Conservation (phyloP, 2,113 vertebrate species). For the Anolis sagrei region DNA sequence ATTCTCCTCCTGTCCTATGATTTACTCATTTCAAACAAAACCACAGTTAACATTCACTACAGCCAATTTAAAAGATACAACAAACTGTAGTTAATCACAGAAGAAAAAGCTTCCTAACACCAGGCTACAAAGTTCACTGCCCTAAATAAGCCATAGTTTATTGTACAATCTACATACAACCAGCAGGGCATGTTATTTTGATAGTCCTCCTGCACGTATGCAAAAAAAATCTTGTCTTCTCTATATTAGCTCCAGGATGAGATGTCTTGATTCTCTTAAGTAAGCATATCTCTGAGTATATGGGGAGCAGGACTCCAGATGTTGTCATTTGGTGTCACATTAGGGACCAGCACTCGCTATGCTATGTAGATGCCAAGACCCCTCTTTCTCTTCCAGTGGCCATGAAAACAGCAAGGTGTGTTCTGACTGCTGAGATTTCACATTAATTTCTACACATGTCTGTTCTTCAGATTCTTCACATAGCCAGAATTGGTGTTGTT, state of each 20-base stretch:
- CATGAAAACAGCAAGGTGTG: conserved; percentile 39
- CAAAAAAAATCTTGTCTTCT: background rate
- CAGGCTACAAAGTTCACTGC: background rate
- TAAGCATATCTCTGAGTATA: background rate
- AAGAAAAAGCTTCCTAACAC: background rate
- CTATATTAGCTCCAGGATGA: background rate
- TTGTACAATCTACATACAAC: background rate
- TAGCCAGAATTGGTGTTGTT: conserved; percentile 34
- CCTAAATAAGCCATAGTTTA: background rate
- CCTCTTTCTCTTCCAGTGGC: conserved; percentile 53
- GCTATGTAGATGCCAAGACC: conserved; percentile 27
- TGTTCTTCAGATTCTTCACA: conserved; percentile 22
- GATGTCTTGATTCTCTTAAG: background rate
- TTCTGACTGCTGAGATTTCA: conserved; percentile 7
- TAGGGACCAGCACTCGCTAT: background rate
- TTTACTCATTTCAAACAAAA: background rate
- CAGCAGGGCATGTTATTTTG: background rate
- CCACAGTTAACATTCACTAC: background rate
- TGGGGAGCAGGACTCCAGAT: background rate
- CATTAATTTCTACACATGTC: conserved; percentile 7
- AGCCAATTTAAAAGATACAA: background rate
- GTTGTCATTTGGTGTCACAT: background rate
- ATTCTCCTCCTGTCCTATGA: too few species aligned
- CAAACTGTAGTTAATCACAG: background rate
- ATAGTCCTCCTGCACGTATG: background rate